Base-by-base conservation (phyloP, 2,797 vertebrate genomes). In the Anguilla anguilla region DNA sequence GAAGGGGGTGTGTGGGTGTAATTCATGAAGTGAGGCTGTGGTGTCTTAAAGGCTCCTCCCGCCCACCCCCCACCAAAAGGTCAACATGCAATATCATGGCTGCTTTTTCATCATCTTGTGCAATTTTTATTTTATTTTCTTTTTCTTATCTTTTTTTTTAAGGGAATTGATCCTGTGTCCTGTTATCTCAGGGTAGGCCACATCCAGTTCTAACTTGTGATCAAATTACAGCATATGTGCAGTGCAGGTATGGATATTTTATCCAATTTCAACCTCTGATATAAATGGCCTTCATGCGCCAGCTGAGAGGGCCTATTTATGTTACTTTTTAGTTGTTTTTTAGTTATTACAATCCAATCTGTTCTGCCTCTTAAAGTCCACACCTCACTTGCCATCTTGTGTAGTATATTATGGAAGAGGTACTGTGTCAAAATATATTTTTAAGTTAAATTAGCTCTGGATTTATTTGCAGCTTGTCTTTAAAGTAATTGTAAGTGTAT, bases 281-380 rank as follows among this genome's bases (percentile, higher is more conserved):
- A 49, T 88, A 25, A 82, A 84, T 88, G 49, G 79, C 90, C 90
- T 88, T 89, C 49, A 88, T 92, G 89, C 89, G 87, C 88, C 90
- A 82, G 89, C 90, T 89, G 86, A 90, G 89, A 92, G 15, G 6
- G 85, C 89, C 86, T 95, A 93, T 94, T 94, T 92, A 17, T 94
- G 91, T 64, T 90, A 91, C 81, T 69, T 90, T 95, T 93, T 95
- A 86, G 64, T 69, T 51, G 92, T 83, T 94, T 94, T 95, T 94
- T 86, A 25, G 46, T 85, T 89, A 35, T 87, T 88, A 85, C 88
- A 59, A 82, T 90, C 86, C 35, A 43, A 74, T 84, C 57, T 79
- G 15, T 43, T 49, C 51, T 79, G 61, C 83, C 87, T 89, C 49
- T 85, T 46, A 25, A 49, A 1, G 77, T 46, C 39, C 43, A 81